These are phyloP conservation scores for Acropora tenuis DNA, from an alignment of 64 coral and sea anemone species.

Conservation along the genomic window DNA sequence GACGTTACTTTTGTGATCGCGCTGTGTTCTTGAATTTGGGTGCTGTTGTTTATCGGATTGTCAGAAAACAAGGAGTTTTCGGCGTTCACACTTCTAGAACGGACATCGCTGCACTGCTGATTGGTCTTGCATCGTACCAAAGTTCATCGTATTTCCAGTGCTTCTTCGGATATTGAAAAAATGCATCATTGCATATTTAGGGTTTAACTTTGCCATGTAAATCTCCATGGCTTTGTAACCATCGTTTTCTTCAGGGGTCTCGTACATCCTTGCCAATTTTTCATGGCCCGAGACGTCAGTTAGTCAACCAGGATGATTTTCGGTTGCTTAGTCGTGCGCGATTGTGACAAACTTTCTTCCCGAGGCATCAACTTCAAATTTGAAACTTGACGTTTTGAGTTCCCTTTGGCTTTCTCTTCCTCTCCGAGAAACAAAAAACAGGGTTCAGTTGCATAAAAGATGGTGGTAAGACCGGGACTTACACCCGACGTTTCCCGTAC, in stretches of 20 bases:
- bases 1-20: background rate
- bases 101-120: background rate
- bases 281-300: background rate
- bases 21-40: background rate
- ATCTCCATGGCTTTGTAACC: conserved; percentile 5
- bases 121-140: conserved; percentile 3
- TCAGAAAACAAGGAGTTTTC: background rate
- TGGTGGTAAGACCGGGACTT: no score
- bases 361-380: background rate
- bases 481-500: no score
- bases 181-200: background rate
- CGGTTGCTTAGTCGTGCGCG: background rate
- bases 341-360: background rate
- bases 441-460: no score
- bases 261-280: background rate
- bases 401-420: no score
- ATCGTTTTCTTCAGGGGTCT: no score
- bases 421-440: no score
- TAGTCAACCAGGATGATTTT: background rate
- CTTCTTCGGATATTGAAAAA: conserved; percentile 17
- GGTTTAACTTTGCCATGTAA: conserved; percentile 1
- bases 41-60: background rate
- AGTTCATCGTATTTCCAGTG: conserved; percentile 12
- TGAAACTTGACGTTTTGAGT: no score
- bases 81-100: background rate